A percentile compares a stretch with the other conserved stretches of the same genome.
These are phyloP conservation scores for Phymastichus coffea DNA, from an alignment of 1,140 invertebrate genomes.

Conservation along the genomic window DNA sequence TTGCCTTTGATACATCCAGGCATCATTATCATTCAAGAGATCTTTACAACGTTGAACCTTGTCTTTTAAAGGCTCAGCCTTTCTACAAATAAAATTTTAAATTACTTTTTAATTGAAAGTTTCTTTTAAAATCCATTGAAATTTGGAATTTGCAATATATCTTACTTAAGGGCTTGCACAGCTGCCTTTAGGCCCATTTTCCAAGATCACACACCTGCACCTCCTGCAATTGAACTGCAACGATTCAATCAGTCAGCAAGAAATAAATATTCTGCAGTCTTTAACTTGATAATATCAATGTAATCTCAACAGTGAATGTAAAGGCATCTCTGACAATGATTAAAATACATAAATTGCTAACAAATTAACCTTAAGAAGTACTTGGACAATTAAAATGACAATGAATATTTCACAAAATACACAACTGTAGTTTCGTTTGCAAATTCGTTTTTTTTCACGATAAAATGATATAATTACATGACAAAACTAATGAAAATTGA, in stretches of 20 bases:
- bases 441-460: not conserved
- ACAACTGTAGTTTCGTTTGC: not conserved
- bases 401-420: not conserved
- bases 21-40: conserved; percentile 63
- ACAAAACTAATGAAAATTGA: not conserved
- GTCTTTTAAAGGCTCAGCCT: conserved; percentile 70
- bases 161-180: conserved; percentile 70
- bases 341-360: conserved; percentile 1
- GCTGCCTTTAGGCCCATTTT: conserved; percentile 72
- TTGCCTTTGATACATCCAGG: conserved; percentile 64
- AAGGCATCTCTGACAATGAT: too few species aligned
- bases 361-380: not conserved
- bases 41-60: conserved; percentile 67
- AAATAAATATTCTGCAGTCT: too few species aligned
- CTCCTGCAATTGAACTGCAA: conserved; percentile 23
- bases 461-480: not conserved
- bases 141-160: conserved; percentile 13
- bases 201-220: conserved; percentile 32
- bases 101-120: too few species aligned
- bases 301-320: too few species aligned
- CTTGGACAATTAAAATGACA: not conserved
- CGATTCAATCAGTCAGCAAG: conserved; percentile 2
- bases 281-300: too few species aligned
- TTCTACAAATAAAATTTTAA: conserved; percentile 57
- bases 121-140: too few species aligned